phyloP scores from a whole-genome alignment of 2,888 invertebrate species.

The Formica aserva region DNA sequence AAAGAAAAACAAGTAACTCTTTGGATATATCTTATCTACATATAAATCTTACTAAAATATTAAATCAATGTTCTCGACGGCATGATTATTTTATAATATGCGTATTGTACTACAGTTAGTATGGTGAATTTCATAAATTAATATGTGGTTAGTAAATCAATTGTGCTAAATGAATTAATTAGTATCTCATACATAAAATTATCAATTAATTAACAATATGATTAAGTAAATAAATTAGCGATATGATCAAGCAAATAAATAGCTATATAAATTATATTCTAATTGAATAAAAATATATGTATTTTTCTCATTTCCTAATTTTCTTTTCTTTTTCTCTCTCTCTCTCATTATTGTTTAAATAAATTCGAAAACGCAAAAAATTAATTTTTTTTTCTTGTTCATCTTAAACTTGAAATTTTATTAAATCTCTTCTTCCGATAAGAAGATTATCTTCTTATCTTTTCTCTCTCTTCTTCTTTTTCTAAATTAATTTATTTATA shows the following conservation, averaged over 20 bases:
- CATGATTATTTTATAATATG: background rate
- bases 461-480: no score
- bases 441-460: no score
- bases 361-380: background rate
- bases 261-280: background rate
- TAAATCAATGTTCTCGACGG: background rate
- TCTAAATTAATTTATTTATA: background rate
- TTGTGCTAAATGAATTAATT: slow-evolving; percentile 33
- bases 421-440: background rate
- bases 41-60: background rate
- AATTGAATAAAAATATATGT: background rate
- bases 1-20: background rate
- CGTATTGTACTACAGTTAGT: background rate
- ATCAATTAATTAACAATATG: background rate
- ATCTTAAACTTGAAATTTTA: background rate
- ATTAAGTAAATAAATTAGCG: slow-evolving; percentile 7
- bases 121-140: slow-evolving; percentile 22
- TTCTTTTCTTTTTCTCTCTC: background rate
- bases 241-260: background rate
- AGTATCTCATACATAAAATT: slow-evolving; percentile 3
- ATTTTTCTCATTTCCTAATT: background rate
- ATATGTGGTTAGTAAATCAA: slow-evolving; percentile 27
- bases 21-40: background rate
- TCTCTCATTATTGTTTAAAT: background rate
- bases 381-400: background rate